Percentiles rank a stretch among this genome's conserved stretches.
Conservation (phyloP, 2,888 invertebrate species). For the Anarsia innoxiella region DNA sequence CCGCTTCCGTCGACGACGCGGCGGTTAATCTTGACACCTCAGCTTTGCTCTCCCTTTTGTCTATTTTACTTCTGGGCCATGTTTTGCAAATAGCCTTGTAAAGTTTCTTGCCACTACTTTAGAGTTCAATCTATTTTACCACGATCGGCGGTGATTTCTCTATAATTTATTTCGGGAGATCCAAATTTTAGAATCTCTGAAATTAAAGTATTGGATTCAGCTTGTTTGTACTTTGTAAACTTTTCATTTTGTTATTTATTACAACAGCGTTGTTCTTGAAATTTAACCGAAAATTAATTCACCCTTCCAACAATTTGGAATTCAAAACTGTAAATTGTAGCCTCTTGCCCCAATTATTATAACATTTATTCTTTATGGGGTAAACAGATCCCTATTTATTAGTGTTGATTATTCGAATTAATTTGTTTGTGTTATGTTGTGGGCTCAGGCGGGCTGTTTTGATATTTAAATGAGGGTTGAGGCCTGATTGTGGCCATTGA, state of each 20-base stretch:
- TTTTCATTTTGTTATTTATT: constrained; percentile 45
- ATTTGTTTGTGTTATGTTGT: constrained; percentile 73
- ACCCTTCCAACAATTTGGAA: constrained; percentile 56
- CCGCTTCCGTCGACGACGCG: constrained; percentile 23
- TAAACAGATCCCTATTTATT: constrained; percentile 73
- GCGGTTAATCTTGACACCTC: constrained; percentile 43
- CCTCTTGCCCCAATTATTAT: constrained; percentile 69
- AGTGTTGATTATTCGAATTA: constrained; percentile 73
- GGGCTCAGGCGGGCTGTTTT: constrained; percentile 57
- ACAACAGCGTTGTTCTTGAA: constrained; percentile 45
- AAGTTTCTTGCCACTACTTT: too few relatives aligned
- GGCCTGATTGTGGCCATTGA: constrained; percentile 57
- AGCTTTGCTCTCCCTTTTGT: constrained; percentile 22
- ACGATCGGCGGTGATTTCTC: background rate
- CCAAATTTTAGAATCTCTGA: constrained; percentile 1
- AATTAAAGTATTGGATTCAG: constrained; percentile 17
- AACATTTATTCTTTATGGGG: constrained; percentile 71
- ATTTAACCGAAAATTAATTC: constrained; percentile 56
- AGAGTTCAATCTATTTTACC: too few relatives aligned
- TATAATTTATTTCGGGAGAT: background rate
- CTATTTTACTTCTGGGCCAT: constrained; percentile 1
- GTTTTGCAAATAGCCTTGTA: constrained; percentile 4
- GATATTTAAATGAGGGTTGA: constrained; percentile 70
- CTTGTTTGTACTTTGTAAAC: constrained; percentile 21
- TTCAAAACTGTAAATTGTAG: constrained; percentile 64